phyloP scores from a whole-genome alignment of 2,113 vertebrate species.

The Laterallus jamaicensis region DNA sequence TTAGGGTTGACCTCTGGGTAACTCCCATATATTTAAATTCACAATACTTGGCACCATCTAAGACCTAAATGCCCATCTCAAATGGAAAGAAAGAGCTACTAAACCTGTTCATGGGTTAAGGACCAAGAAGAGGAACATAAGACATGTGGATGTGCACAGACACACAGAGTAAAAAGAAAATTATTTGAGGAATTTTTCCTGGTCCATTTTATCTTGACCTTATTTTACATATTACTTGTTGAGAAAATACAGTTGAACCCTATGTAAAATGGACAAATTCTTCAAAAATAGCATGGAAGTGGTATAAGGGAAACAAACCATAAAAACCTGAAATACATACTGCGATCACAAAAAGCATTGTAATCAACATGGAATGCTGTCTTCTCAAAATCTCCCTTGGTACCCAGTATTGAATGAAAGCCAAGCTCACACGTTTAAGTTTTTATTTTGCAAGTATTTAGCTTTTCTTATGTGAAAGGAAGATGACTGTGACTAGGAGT shows the following conservation, averaged over 20 bases:
- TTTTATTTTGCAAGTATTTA: neutral
- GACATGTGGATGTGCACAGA: neutral
- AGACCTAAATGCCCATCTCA: neutral
- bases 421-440: neutral
- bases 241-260: neutral
- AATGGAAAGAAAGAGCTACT: neutral
- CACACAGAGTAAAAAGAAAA: neutral
- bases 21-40: neutral
- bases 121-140: neutral
- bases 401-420: neutral
- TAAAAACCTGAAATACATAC: neutral
- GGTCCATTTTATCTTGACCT: neutral
- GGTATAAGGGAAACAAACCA: neutral
- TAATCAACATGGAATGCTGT: neutral
- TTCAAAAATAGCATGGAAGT: neutral
- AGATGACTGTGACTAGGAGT: neutral
- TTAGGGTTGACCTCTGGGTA: neutral
- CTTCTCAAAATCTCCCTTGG: neutral
- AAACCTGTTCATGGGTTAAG: neutral
- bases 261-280: neutral
- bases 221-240: neutral
- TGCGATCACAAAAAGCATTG: neutral
- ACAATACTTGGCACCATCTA: neutral
- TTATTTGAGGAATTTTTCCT: neutral
- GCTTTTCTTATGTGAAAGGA: neutral